Base-by-base conservation (phyloP, 1,140 invertebrate genomes). In the Ceratosolen fusciceps region DNA sequence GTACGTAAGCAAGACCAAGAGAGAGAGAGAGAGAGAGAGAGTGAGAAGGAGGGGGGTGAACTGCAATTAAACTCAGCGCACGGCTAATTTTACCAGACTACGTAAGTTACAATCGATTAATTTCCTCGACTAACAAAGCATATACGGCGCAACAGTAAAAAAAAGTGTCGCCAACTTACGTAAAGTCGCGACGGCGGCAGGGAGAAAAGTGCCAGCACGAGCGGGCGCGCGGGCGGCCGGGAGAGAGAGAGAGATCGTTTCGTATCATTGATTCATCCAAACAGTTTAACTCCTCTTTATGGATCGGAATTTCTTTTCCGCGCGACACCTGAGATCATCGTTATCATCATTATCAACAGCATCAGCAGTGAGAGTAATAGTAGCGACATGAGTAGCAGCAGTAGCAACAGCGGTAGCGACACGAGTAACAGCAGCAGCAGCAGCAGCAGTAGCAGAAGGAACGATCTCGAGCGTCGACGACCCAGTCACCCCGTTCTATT, bases 401-500 rank as follows among this genome's bases (percentile, higher is more conserved):
- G n/a, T n/a, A n/a, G n/a, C n/a, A n/a, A n/a, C n/a, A n/a, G n/a
- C n/a, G n/a, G n/a, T n/a, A n/a, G n/a, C n/a, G n/a, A n/a, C n/a
- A n/a, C n/a, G n/a, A n/a, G n/a, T n/a, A n/a, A n/a, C n/a, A n/a
- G n/a, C n/a, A n/a, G n/a, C n/a, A n/a, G n/a, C n/a, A n/a, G 31
- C 31, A 34, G 52, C 31, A 21, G 54, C n/a, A 24, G 21, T 3
- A 60, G 34, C 47, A 26, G 26, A 21, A 10, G 37, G 21, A 49
- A 39, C 60, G 9, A 19, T 7, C 3, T 12, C 52, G 39, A 24
- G 68, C 76, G 77, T 68, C 71, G 77, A 74, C 77, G 77, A 79
- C 77, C 77, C 77, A 79, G 71, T 79, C 77, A 79, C 77, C 77
- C 71, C 71, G 47, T 74, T 74, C 77, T 79, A 79, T 74, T 79